Evolutionary conservation across 2,113 vertebrate genomes (phyloP).

Genomic region (Myiozetetes cayanensis): DNA sequence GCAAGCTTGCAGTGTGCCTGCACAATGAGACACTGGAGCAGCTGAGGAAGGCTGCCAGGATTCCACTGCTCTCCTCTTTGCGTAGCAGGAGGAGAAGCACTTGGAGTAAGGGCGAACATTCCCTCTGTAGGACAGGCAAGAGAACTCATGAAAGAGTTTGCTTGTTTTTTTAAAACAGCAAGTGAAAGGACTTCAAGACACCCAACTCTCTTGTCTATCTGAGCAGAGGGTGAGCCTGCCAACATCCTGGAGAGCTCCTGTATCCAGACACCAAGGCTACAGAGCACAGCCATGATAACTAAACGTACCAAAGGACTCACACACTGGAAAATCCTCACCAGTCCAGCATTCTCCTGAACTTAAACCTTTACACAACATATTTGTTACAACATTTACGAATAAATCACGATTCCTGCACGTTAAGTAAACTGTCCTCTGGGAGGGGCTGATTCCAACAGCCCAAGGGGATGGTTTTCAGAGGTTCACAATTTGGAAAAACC

Average conservation of each 20-base stretch:
- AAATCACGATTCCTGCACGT: neutral
- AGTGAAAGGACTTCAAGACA: neutral
- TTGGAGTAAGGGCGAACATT: neutral
- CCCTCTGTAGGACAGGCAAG: neutral
- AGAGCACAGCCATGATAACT: neutral
- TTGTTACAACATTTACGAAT: neutral
- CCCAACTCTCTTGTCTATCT: neutral
- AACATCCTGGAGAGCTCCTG: neutral
- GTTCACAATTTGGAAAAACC: neutral
- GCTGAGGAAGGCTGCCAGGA: neutral
- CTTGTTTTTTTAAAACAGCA: neutral
- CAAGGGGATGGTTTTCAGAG: neutral
- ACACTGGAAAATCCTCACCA: neutral
- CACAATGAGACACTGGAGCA: neutral
- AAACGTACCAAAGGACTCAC: fast-evolving
- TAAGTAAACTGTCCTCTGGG: neutral
- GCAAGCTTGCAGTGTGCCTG: neutral
- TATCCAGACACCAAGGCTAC: neutral
- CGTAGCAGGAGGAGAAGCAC: neutral
- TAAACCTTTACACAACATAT: fast-evolving
- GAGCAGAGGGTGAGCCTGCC: neutral
- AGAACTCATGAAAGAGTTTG: neutral
- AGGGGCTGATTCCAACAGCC: neutral
- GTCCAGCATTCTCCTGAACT: neutral
- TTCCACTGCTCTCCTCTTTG: neutral